phyloP scores from a whole-genome alignment of 1,140 invertebrate genomes.

The Drosophila parvula region DNA sequence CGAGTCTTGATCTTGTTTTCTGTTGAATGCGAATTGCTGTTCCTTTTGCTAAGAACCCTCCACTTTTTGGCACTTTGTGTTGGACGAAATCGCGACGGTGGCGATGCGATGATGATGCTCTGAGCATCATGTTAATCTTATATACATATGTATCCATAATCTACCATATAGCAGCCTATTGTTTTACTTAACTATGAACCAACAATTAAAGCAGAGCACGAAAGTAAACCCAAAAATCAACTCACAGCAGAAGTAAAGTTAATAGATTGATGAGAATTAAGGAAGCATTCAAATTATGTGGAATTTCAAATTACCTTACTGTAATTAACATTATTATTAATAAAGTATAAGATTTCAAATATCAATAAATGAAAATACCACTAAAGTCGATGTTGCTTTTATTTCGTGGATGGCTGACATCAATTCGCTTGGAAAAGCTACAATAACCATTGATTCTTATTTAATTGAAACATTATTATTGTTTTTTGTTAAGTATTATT shows the following conservation, averaged over 20 bases:
- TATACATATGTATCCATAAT: constrained; percentile 52
- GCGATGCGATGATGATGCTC: constrained; percentile 61
- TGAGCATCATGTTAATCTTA: constrained; percentile 72
- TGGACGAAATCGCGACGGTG: constrained; percentile 35
- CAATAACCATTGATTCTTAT: not conserved
- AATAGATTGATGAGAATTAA: constrained; percentile 54
- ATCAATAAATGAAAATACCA: constrained; percentile 73
- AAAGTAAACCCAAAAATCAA: constrained; percentile 29
- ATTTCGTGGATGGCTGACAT: not conserved
- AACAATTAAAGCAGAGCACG: constrained; percentile 32
- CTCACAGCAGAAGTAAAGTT: constrained; percentile 45
- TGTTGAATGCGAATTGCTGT: constrained; percentile 70
- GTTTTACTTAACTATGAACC: constrained; percentile 55
- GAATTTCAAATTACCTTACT: constrained; percentile 74
- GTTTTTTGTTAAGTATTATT: too few relatives aligned
- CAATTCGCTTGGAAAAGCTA: too few relatives aligned
- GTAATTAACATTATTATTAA: constrained; percentile 69
- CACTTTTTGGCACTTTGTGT: constrained; percentile 80
- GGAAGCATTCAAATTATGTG: constrained; percentile 46
- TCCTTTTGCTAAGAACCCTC: constrained; percentile 78
- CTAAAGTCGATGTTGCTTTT: constrained; percentile 4
- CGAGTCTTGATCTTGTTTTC: constrained; percentile 60
- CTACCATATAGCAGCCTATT: constrained; percentile 59
- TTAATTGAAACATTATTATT: too few relatives aligned
- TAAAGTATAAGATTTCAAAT: constrained; percentile 75